Percentiles rank a stretch among this genome's conserved stretches.
Evolutionary conservation across 2,797 vertebrate genomes (phyloP).

Genomic region (Propithecus deckenii): DNA sequence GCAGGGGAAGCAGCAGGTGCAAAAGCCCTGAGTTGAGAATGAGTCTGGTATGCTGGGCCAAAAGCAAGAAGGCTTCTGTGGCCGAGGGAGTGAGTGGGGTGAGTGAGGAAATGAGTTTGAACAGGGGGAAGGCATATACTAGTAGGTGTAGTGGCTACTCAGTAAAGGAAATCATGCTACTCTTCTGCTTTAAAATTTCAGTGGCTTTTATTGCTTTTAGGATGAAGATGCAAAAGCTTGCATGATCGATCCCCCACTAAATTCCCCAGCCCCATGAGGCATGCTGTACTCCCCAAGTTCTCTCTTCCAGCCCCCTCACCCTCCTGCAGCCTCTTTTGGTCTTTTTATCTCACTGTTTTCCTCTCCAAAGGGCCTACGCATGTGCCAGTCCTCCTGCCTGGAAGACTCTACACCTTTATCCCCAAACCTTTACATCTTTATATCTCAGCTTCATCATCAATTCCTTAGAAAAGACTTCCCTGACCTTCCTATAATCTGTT

Average conservation of each 20-base stretch:
- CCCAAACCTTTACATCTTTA: neutral
- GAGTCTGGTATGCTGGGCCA: neutral
- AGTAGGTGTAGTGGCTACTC: neutral
- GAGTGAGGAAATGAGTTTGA: neutral
- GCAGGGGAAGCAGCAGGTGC: neutral
- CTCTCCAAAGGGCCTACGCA: neutral
- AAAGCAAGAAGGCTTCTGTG: accelerated
- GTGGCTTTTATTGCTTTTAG: neutral
- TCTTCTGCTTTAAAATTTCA: neutral
- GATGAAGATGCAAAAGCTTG: neutral
- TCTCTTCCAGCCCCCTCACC: neutral
- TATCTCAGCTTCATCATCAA: neutral
- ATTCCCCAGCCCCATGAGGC: neutral
- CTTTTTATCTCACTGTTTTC: neutral
- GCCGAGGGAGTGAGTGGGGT: neutral
- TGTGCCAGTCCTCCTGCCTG: neutral
- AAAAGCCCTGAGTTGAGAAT: neutral
- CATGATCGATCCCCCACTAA: too few relatives aligned
- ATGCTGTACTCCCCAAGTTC: neutral
- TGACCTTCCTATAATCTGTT: neutral
- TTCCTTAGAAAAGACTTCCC: neutral
- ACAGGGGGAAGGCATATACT: neutral
- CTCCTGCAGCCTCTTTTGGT: neutral
- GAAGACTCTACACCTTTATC: neutral
- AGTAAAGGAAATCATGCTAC: neutral